Base-by-base conservation (phyloP, 2,888 invertebrate genomes). In the Podotricha telesiphe region DNA sequence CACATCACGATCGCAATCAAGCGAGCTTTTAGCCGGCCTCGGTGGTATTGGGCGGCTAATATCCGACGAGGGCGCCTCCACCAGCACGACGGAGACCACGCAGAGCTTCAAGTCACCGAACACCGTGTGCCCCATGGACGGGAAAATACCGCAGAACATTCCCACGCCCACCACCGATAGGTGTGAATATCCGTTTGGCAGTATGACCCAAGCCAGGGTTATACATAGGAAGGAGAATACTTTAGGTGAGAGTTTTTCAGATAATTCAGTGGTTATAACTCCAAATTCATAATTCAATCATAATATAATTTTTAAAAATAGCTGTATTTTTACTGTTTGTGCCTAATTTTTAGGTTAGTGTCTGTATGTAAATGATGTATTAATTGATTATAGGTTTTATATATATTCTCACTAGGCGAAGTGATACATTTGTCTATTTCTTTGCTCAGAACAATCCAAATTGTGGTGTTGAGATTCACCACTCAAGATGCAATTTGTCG, bases 191-290 rank as follows among this genome's bases (percentile, higher is more conserved):
- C 97, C 98, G 51, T 98, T 98, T 86, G 96, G 97, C 80, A 97
- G 97, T 87, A 98, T 98, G 98, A 97, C 97, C 58, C 96, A 97
- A 83, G 96, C 96, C 73, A 95, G 97, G 86, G 97, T 97, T 62
- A 96, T 97, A 89, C 97, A 97, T 81, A 94, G 95, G 80, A 95
- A 96, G 80, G 96, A 94, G 82, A 94, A 94, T 74, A 94, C 94
- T 51, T 79, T 94, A 78, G 94, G 93, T 85, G 58, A 76, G 59
- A 1, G 20, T 50, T 13, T 42, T 11, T 13, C 13, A n/a, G n/a
- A n/a, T n/a, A n/a, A n/a, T n/a, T n/a, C n/a, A n/a, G n/a, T n/a
- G n/a, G n/a, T n/a, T n/a, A n/a, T n/a, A n/a, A n/a, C n/a, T n/a
- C n/a, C n/a, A n/a, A n/a, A n/a, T n/a, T n/a, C n/a, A n/a, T n/a